Base-by-base conservation (phyloP, 2,113 vertebrate genomes). In the Xyrauchen texanus region DNA sequence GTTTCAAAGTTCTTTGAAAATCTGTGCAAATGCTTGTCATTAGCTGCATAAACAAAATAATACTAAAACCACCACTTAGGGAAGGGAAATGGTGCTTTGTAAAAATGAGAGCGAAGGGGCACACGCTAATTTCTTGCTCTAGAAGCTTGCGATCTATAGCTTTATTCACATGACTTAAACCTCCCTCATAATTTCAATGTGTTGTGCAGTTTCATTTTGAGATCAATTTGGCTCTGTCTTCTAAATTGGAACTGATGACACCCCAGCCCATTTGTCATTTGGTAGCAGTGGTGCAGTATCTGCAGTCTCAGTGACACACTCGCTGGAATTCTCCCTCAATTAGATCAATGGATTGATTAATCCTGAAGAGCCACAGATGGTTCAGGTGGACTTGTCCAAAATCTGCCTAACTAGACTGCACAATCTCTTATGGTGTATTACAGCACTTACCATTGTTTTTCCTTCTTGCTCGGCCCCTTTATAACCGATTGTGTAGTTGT, bases 121-220 rank as follows among this genome's bases (percentile, higher is more conserved):
- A 42, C 57, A 2, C 11, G 15, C 67, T 86, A 5, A 63, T 86
- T 84, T 88, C 77, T 77, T 81, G 52, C 21, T 34, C 21, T 34
- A 34, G 21, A 34, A 34, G 21, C 4, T 53, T 58, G 16, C 16
- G 13, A 86, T 90, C 75, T 51, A 89, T 87, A 74, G 16, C 7
- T 80, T 80, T 79, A 81, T 88, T 82, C 42, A 68, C 82, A 79
- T 79, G 75, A 82, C 82, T 44, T 64, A 34, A 81, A 52, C 53
- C 60, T 42, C 6, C 60, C 34, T 51, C 49, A 73, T 81, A 16
- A 74, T 10, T 58, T 58, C 3, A 45, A 21, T 8, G 47, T 66
- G 45, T 47, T 58, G 4, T 68, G 34, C 60, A 80, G 52, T 68
- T 63, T 64, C 58, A 55, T 55, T 49, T 46, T 67, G 68, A 62